Percentiles rank a stretch among this genome's conserved stretches.
Conservation (phyloP, 2,113 vertebrate genomes). For the Anser brachyrhynchus region DNA sequence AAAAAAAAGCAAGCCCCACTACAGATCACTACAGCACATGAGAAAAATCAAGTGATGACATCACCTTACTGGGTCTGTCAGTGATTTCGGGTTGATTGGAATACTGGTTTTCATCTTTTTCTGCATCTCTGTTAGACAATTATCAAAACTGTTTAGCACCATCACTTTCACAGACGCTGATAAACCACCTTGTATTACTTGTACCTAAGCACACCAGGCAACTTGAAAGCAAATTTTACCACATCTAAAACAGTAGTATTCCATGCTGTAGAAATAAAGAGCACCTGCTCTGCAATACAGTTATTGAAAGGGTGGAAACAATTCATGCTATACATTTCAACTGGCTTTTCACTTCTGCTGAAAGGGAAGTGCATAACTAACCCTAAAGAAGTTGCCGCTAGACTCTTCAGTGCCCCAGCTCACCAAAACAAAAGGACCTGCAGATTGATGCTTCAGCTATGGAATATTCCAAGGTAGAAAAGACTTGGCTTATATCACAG, state of each 20-base stretch:
- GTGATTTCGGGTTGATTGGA: background rate
- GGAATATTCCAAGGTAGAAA: background rate
- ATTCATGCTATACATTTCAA: background rate
- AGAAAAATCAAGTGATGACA: conserved; percentile 2
- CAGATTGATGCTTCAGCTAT: rapidly evolving
- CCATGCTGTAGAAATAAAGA: background rate
- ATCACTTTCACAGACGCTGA: background rate
- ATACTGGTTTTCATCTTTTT: background rate
- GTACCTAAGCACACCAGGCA: background rate
- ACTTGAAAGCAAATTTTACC: background rate
- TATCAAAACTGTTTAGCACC: background rate
- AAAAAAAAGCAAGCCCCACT: conserved; percentile 24
- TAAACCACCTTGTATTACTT: background rate
- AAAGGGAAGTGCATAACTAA: background rate
- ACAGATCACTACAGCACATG: conserved; percentile 47
- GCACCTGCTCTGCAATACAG: background rate
- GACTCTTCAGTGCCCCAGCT: background rate
- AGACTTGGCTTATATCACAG: background rate
- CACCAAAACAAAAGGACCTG: background rate
- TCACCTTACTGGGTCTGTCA: background rate
- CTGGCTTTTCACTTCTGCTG: background rate
- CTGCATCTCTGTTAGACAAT: background rate
- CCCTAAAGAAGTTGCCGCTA: background rate
- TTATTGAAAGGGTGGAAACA: background rate
- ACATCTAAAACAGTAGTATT: background rate